Percentiles rank a stretch among this genome's conserved stretches.
These are phyloP conservation scores for Rhea americana DNA, from an alignment of 2,113 vertebrate species.

Conservation along the genomic window DNA sequence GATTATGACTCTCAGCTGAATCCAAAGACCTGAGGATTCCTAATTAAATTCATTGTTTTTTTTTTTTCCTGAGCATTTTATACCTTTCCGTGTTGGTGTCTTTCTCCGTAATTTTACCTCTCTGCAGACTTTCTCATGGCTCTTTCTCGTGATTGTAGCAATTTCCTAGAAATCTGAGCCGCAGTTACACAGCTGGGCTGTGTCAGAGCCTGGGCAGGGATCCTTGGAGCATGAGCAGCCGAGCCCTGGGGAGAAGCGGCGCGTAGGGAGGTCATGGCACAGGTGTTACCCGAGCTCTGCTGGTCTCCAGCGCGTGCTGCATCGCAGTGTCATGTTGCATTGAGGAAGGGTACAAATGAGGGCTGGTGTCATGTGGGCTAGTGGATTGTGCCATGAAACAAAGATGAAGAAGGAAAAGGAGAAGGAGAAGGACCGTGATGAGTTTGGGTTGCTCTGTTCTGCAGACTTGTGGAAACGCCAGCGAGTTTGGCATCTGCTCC, in stretches of 20 bases:
- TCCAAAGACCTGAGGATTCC: background rate
- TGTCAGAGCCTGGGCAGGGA: too few species aligned
- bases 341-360: background rate
- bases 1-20: background rate
- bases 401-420: background rate
- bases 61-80: background rate
- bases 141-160: background rate
- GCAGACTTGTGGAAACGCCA: background rate
- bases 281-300: background rate
- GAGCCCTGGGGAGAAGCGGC: too few species aligned
- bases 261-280: background rate
- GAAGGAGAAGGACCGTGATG: background rate
- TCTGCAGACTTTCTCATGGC: background rate
- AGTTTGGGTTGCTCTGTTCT: background rate
- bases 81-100: background rate
- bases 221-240: too few species aligned
- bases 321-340: background rate
- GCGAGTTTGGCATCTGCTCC: background rate
- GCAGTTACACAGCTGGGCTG: too few species aligned
- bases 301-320: background rate
- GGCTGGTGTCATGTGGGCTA: background rate
- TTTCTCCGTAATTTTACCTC: background rate
- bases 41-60: background rate
- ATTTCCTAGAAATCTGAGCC: background rate
- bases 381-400: fast-evolving